Evolutionary conservation across 2,797 vertebrate genomes (phyloP), one percentile per base, ranked within the genome.

Genomic region (Sylvilagus floridanus): DNA sequence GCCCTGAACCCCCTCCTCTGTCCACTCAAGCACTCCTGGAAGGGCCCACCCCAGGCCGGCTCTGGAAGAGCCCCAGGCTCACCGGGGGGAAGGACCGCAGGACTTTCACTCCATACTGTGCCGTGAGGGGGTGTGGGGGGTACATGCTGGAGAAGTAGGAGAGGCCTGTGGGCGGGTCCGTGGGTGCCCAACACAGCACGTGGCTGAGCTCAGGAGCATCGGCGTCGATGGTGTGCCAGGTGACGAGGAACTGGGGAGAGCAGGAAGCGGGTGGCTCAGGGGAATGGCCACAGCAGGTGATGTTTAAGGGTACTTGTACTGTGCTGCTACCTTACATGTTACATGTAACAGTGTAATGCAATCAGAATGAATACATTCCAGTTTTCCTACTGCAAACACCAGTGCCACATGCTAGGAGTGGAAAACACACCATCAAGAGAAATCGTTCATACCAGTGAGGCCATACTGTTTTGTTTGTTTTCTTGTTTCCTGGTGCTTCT

Each of bases 61-160:
- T 60, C 0, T 4, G 2, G 60, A 11, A 26, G 37, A 30, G 13
- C 42, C 16, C 0, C 52, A 1, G 97, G 96, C 98, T 98, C 97
- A 99, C 99, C 72, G 99, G 99, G 50, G 99, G 99, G 84, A 99
- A 99, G 57, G 99, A 99, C 10, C 99, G 98, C 85, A 99, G 98
- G 92, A 99, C 99, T 98, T 99, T 99, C 10, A 99, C 99, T 1
- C 99, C 99, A 0, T 99, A 99, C 98, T 99, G 99, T 2, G 99
- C 99, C 0, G 99, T 99, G 93, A 99, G 99, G 22, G 99, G 99
- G 95, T 99, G 99, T 14, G 99, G 99, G 0, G 99, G 99, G 88
- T 99, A 99, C 99, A 99, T 99, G 99, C 99, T 99, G 97, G 99
- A 99, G 97, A 99, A 99, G 98, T 99, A 99, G 75, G 99, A 99